Evolutionary conservation across 2,888 invertebrate genomes (phyloP).

Genomic region (Beris morrisii): DNA sequence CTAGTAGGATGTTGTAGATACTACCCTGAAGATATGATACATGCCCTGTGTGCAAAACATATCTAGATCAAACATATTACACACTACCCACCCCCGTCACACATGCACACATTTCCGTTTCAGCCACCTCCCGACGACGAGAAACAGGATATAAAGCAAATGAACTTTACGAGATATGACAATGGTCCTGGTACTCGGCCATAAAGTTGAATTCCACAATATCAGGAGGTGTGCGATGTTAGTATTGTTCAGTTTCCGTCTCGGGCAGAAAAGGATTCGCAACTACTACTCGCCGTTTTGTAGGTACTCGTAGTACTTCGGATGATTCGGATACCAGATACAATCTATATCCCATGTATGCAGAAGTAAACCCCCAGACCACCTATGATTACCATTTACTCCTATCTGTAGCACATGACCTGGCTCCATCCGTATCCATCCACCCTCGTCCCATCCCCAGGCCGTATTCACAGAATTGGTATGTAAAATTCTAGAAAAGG

Average conservation of each 20-base stretch:
- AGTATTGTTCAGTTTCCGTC: constrained; percentile 20
- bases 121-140: background rate
- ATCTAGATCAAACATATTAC: constrained; percentile 26
- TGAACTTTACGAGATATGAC: constrained; percentile 31
- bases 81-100: background rate
- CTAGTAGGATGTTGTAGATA: constrained; percentile 1
- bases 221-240: constrained; percentile 24
- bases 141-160: constrained; percentile 12
- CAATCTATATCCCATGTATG: too few relatives aligned
- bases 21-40: constrained; percentile 21
- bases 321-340: too few relatives aligned
- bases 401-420: background rate
- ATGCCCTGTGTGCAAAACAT: constrained; percentile 21
- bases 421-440: background rate
- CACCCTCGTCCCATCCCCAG: background rate
- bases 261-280: background rate
- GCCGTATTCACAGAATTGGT: background rate
- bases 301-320: background rate
- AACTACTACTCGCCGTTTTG: constrained; percentile 5
- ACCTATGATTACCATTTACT: background rate
- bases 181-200: constrained; percentile 27
- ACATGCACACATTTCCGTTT: constrained; percentile 17
- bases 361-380: too few relatives aligned
- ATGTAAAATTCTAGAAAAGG: background rate
- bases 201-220: constrained; percentile 30